Conservation (phyloP, 2,113 vertebrate genomes). For the Labeo catla region DNA sequence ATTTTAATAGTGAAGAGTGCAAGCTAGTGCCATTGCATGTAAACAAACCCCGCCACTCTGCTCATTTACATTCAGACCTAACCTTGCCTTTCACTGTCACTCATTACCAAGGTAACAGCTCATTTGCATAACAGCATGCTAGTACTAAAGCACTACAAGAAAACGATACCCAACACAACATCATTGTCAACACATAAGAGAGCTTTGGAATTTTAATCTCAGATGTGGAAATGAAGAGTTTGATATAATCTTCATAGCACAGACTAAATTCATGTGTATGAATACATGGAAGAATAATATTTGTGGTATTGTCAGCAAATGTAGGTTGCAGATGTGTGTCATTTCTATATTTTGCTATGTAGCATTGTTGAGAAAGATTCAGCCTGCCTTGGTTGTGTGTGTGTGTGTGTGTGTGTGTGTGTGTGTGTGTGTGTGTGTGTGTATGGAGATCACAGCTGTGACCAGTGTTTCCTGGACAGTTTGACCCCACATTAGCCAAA, state of each 20-base stretch:
- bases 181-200: neutral
- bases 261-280: neutral
- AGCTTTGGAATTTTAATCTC: neutral
- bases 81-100: slow-evolving; percentile 33
- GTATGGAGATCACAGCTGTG: neutral
- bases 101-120: slow-evolving; percentile 46
- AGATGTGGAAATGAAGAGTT: neutral
- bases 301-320: neutral
- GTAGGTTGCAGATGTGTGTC: neutral
- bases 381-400: neutral
- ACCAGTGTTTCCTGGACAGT: slow-evolving; percentile 6
- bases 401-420: neutral
- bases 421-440: slow-evolving; percentile 32
- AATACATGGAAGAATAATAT: neutral
- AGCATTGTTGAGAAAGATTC: neutral
- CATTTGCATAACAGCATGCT: slow-evolving; percentile 51
- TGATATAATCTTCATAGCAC: neutral
- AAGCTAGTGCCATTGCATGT: neutral
- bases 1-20: neutral
- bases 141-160: neutral
- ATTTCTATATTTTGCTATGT: neutral
- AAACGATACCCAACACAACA: neutral
- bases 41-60: neutral
- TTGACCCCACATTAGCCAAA: slow-evolving; percentile 31
- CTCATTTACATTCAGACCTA: slow-evolving; percentile 21